Percentiles rank a stretch among this genome's conserved stretches.
These are phyloP conservation scores for Papilio xuthus DNA, from an alignment of 1,140 invertebrate species.

Conservation along the genomic window DNA sequence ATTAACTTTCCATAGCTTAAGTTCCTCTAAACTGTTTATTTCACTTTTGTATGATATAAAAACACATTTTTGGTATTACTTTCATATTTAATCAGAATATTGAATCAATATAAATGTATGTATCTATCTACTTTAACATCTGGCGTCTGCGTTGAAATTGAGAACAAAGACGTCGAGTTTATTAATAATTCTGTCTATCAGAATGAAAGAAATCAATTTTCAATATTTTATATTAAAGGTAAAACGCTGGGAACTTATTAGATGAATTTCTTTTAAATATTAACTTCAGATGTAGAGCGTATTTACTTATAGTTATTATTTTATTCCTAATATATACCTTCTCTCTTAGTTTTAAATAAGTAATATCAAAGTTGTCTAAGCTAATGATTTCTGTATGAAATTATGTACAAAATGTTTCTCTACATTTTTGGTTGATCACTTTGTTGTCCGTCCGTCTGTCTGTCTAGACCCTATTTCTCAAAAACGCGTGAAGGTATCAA, in stretches of 20 bases:
- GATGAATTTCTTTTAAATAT: not conserved
- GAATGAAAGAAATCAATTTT: not conserved
- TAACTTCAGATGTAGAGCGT: not conserved
- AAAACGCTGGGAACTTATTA: not conserved
- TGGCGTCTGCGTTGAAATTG: not conserved
- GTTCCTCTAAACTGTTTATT: not conserved
- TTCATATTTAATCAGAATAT: not conserved
- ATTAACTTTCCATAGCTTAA: too few relatives aligned
- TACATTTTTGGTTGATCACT: too few relatives aligned
- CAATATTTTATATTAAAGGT: not conserved
- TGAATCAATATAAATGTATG: not conserved
- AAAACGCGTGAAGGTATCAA: too few relatives aligned
- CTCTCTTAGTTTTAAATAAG: not conserved
- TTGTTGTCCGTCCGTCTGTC: too few relatives aligned
- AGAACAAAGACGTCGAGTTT: not conserved
- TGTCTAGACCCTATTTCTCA: too few relatives aligned
- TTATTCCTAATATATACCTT: not conserved
- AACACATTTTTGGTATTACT: not conserved
- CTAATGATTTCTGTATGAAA: not conserved
- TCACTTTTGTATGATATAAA: too few relatives aligned
- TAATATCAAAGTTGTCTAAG: conserved; percentile 7
- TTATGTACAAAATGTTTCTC: not conserved
- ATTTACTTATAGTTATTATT: not conserved
- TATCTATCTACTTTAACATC: not conserved
- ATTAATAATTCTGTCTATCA: not conserved